phyloP scores from a whole-genome alignment of 1,140 invertebrate species.

The Musca vetustissima region DNA sequence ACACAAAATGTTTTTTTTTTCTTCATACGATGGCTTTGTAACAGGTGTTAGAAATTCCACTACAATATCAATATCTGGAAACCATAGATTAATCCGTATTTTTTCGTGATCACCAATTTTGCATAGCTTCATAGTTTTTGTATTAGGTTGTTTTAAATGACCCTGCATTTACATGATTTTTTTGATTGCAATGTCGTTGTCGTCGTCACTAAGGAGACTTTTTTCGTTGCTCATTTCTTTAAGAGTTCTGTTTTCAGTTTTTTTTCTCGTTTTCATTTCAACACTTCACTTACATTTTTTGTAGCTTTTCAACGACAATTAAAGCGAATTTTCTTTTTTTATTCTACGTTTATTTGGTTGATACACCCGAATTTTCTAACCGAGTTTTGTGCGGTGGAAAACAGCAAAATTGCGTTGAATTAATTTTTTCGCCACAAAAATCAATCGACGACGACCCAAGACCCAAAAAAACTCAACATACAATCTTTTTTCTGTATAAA shows the following conservation, averaged over 20 bases:
- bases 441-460: slow-evolving; percentile 30
- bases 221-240: not conserved
- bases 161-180: too few species aligned
- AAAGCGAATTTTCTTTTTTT: slow-evolving; percentile 17
- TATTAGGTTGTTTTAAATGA: too few species aligned
- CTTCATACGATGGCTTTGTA: too few species aligned
- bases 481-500: slow-evolving; percentile 24
- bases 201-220: slow-evolving; percentile 9
- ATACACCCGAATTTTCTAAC: slow-evolving; percentile 7
- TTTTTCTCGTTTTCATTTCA: slow-evolving; percentile 14
- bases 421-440: slow-evolving; percentile 30
- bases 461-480: slow-evolving; percentile 29
- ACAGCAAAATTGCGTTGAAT: slow-evolving; percentile 25
- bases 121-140: too few species aligned
- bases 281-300: slow-evolving; percentile 29
- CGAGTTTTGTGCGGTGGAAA: slow-evolving; percentile 27
- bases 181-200: too few species aligned
- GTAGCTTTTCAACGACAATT: slow-evolving; percentile 17
- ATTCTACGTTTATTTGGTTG: not conserved
- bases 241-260: not conserved
- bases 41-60: too few species aligned
- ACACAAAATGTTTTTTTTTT: too few species aligned
- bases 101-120: too few species aligned
- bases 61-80: too few species aligned
- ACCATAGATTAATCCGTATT: too few species aligned